These are phyloP conservation scores for Eristalis intricaria DNA, from an alignment of 2,888 invertebrate genomes.

Conservation along the genomic window DNA sequence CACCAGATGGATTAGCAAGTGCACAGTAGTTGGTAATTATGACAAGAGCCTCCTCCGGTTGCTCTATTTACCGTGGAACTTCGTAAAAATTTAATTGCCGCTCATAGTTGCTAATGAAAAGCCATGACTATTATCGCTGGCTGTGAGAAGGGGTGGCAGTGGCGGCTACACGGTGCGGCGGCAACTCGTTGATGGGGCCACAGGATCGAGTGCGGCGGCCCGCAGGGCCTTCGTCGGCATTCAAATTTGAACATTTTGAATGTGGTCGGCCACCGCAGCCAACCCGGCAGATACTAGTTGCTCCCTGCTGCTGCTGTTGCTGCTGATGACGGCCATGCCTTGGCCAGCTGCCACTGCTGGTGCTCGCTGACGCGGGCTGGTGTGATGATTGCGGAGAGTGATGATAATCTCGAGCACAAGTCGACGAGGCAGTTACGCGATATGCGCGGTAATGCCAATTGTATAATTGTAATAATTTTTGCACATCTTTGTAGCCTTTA, in stretches of 20 bases:
- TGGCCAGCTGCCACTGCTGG: neutral
- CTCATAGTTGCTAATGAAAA: slow-evolving; percentile 70
- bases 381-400: slow-evolving; percentile 68
- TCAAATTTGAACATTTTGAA: slow-evolving; percentile 56
- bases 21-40: slow-evolving; percentile 72
- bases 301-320: slow-evolving; percentile 10
- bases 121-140: slow-evolving; percentile 68
- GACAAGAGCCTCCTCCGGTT: slow-evolving; percentile 69
- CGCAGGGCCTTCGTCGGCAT: slow-evolving; percentile 35
- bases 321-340: neutral
- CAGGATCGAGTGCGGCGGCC: slow-evolving; percentile 2
- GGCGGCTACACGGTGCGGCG: neutral
- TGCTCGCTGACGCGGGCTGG: slow-evolving; percentile 20
- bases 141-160: neutral
- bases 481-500: slow-evolving; percentile 67
- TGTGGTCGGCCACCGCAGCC: slow-evolving; percentile 14
- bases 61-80: slow-evolving; percentile 68
- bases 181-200: neutral
- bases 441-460: slow-evolving; percentile 36
- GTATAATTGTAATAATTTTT: slow-evolving; percentile 67
- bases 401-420: slow-evolving; percentile 71
- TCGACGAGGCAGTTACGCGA: slow-evolving; percentile 48
- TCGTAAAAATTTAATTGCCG: slow-evolving; percentile 69
- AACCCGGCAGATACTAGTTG: neutral
- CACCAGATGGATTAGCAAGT: slow-evolving; percentile 61